phyloP scores from a whole-genome alignment of 1,140 invertebrate genomes.

The Caenorhabditis briggsae region DNA sequence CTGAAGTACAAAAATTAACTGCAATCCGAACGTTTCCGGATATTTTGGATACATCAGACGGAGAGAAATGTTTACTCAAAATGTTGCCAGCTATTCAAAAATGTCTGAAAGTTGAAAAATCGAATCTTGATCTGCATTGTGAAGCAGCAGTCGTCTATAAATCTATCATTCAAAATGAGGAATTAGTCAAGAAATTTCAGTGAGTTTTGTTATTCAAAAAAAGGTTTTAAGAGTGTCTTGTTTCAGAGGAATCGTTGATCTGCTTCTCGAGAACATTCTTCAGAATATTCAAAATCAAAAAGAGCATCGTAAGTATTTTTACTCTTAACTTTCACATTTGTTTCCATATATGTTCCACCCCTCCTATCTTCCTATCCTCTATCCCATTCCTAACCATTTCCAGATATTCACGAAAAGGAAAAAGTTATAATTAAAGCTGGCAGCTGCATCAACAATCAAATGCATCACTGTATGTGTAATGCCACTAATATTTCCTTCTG shows the following conservation, averaged over 20 bases:
- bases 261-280: conserved; percentile 65
- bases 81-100: conserved; percentile 68
- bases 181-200: conserved; percentile 63
- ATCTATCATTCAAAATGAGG: conserved; percentile 65
- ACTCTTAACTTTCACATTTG: background rate
- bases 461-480: conserved; percentile 40
- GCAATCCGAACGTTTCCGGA: conserved; percentile 67
- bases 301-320: conserved; percentile 64
- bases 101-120: conserved; percentile 65
- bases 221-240: background rate
- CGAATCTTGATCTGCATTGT: conserved; percentile 69
- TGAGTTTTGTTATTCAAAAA: conserved; percentile 57
- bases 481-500: conserved; percentile 2
- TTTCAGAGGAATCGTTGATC: conserved; percentile 63
- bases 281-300: conserved; percentile 61
- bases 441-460: conserved; percentile 17
- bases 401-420: conserved; percentile 56
- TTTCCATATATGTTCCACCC: background rate
- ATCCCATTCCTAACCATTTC: conserved; percentile 54
- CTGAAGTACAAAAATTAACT: conserved; percentile 68
- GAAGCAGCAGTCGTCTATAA: conserved; percentile 67
- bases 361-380: conserved; percentile 11
- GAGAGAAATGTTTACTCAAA: conserved; percentile 63
- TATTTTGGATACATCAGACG: conserved; percentile 62
- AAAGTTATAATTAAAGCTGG: conserved; percentile 47